Base-by-base conservation (phyloP, 1,140 invertebrate genomes). In the Drosophila ironensis region DNA sequence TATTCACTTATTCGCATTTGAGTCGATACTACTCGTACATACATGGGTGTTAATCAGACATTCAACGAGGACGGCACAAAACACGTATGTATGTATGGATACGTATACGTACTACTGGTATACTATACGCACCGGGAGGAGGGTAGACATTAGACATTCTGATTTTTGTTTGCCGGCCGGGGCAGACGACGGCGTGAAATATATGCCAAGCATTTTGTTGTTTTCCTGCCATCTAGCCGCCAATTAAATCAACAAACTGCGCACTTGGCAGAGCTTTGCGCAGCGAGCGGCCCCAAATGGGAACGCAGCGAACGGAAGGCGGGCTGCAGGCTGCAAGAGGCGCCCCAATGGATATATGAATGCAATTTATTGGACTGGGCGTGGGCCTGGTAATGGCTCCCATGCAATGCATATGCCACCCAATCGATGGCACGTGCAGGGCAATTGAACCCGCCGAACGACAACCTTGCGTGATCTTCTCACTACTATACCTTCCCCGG, bases 1-100 rank as follows among this genome's bases (percentile, higher is more conserved):
- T 91, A 92, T 91, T 91, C 90, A 91, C 90, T 88, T 91, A 91
- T 91, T 92, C 87, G 87, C 76, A 72, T 74, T 63, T 41, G 30
- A 30, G 11, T n/a, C n/a, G n/a, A n/a, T n/a, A n/a, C 68, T 51
- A 8, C 54, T 66, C 37, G n/a, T n/a, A n/a, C n/a, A n/a, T n/a
- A n/a, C n/a, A n/a, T 45, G 28, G 22, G n/a, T 63, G 64, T 78
- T 86, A 80, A 66, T 78, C 42, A 57, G 54, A 59, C 28, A 72
- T 46, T 20, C 42, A 56, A 42, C 5, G 30, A 4, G 53, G 40
- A 74, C 68, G 9, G 1, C 47, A 82, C 53, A 72, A 50, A 52
- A 78, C 35, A 63, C 20, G 46, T 17, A 56, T 37, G 46, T 14
- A 61, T 42, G 46, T 17, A 56, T 37, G 46, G 19, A 61, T 42